phyloP scores from a whole-genome alignment of 2,797 vertebrate species.

The Platalea minor region DNA sequence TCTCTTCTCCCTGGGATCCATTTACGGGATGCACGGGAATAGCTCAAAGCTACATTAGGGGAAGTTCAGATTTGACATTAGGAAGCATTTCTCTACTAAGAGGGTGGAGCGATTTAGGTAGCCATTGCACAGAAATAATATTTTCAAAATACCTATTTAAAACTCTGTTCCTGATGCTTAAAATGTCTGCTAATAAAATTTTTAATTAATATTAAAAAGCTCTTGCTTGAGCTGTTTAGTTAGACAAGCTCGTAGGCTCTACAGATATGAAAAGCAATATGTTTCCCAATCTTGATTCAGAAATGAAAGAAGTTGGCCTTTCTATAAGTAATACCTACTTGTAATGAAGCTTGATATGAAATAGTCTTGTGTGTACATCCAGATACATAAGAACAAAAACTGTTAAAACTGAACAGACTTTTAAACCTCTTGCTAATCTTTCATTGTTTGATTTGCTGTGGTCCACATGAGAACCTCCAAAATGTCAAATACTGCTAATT shows the following conservation, averaged over 20 bases:
- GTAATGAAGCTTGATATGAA: neutral
- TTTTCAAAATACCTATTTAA: neutral
- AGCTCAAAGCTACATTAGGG: neutral
- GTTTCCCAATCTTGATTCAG: neutral
- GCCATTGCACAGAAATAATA: neutral
- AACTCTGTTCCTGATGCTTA: neutral
- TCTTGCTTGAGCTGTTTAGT: neutral
- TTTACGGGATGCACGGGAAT: fast-evolving
- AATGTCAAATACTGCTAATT: neutral
- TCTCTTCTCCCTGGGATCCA: neutral
- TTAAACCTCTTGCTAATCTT: neutral
- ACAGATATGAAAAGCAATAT: neutral
- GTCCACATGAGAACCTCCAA: neutral
- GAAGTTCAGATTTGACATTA: neutral
- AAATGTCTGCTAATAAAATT: neutral
- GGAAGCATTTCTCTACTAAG: neutral
- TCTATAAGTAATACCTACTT: neutral
- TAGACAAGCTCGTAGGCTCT: neutral
- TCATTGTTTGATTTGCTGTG: neutral
- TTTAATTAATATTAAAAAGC: neutral
- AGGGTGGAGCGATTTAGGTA: neutral
- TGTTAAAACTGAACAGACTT: neutral
- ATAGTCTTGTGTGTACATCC: neutral
- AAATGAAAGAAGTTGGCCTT: neutral
- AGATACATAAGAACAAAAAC: neutral